Evolutionary conservation across 2,888 invertebrate genomes (phyloP).

Genomic region (Hyposoter didymator): DNA sequence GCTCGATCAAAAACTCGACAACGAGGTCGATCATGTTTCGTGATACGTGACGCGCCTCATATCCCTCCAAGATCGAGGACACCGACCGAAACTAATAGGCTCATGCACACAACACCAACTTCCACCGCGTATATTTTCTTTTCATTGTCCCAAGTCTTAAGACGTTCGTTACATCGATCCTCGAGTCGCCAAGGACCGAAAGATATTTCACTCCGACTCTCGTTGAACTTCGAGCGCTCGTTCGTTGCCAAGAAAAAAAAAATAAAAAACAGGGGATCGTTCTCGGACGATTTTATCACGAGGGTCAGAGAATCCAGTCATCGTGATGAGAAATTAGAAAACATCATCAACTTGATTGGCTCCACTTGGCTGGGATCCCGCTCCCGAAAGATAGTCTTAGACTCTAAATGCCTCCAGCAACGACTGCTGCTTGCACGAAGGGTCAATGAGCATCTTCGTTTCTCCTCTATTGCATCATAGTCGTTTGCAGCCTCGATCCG

Average conservation of each 20-base stretch:
- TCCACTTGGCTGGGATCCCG: slow-evolving; percentile 10
- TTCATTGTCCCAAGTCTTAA: slow-evolving; percentile 40
- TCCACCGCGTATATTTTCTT: slow-evolving; percentile 14
- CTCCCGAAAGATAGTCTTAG: slow-evolving; percentile 17
- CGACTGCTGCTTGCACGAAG: neutral
- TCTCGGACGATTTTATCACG: slow-evolving; percentile 31
- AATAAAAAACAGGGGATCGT: neutral
- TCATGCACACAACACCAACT: slow-evolving; percentile 15
- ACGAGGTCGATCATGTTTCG: slow-evolving; percentile 59
- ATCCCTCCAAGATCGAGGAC: slow-evolving; percentile 44
- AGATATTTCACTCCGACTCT: slow-evolving; percentile 43
- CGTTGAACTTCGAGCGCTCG: neutral
- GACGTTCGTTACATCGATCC: slow-evolving; percentile 10
- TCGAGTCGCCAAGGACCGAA: slow-evolving; percentile 27
- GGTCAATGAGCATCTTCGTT: slow-evolving; percentile 18
- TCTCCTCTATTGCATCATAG: neutral
- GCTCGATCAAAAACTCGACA: slow-evolving; percentile 64
- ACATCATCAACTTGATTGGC: slow-evolving; percentile 1
- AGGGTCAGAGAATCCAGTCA: neutral
- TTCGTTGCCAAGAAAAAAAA: neutral
- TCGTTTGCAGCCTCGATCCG: neutral
- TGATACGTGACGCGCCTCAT: slow-evolving; percentile 58
- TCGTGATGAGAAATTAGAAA: neutral
- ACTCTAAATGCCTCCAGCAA: neutral
- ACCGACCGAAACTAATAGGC: slow-evolving; percentile 54